Evolutionary conservation across 2,888 invertebrate species (phyloP).

Genomic region (Dryobota labecula): DNA sequence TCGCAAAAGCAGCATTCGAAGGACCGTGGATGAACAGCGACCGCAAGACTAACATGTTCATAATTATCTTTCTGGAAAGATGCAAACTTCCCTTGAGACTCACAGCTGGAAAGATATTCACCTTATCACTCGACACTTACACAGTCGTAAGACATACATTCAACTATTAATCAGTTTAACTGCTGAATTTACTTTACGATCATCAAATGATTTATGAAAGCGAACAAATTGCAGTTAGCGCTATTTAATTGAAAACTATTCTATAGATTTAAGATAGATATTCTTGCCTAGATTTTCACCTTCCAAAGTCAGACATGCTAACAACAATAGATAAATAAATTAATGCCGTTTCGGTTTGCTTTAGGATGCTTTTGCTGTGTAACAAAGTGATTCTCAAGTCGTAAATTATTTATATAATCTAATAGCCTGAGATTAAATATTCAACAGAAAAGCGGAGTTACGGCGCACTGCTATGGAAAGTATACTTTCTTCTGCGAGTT

Average conservation of each 20-base stretch:
- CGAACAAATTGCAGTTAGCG: conserved; percentile 22
- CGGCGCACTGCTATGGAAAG: conserved; percentile 22
- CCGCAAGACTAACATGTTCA: conserved; percentile 77
- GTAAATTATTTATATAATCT: conserved; percentile 60
- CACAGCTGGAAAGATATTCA: conserved; percentile 89
- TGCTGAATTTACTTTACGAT: conserved; percentile 1
- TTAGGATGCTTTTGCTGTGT: conserved; percentile 44
- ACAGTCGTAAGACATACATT: conserved; percentile 82
- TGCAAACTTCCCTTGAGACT: conserved; percentile 88
- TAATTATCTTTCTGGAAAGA: conserved; percentile 87
- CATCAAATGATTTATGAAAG: conserved; percentile 34
- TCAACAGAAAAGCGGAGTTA: conserved; percentile 36
- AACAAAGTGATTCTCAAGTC: conserved; percentile 54
- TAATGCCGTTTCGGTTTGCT: conserved; percentile 42
- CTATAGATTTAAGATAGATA: neutral
- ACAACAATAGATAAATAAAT: conserved; percentile 51
- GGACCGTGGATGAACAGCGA: conserved; percentile 86
- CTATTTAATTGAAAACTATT: conserved; percentile 31
- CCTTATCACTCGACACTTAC: conserved; percentile 88
- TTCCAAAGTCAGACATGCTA: conserved; percentile 21
- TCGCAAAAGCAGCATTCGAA: conserved; percentile 88
- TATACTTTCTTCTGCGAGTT: conserved; percentile 34
- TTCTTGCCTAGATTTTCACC: conserved; percentile 38
- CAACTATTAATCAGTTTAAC: conserved; percentile 1
- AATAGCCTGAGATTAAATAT: conserved; percentile 52